These are phyloP conservation scores for Erinaceus europaeus DNA, from an alignment of 2,113 vertebrate genomes.

Conservation along the genomic window DNA sequence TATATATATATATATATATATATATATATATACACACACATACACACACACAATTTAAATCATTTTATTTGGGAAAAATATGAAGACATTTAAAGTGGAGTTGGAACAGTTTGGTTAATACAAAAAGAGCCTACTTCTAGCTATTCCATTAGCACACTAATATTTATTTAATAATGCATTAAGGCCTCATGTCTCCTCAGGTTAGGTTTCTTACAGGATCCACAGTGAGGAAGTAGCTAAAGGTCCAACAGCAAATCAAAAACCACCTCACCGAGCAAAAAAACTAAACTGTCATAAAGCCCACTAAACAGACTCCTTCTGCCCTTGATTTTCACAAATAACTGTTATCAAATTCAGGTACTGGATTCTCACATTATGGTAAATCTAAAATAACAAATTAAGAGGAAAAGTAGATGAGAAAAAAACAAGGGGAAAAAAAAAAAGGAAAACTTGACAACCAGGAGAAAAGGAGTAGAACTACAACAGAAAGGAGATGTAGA, in stretches of 20 bases:
- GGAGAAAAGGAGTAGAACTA: background rate
- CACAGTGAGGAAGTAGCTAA: background rate
- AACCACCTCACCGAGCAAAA: background rate
- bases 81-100: slow-evolving; percentile 19
- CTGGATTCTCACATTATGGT: background rate
- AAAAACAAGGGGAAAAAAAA: no score
- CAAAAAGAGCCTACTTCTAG: background rate
- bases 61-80: slow-evolving; percentile 43
- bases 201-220: background rate
- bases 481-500: background rate
- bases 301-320: background rate
- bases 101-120: slow-evolving; percentile 25
- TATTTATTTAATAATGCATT: slow-evolving; percentile 46
- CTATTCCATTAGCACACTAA: background rate
- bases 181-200: slow-evolving; percentile 1
- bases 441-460: no score
- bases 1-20: no score
- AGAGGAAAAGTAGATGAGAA: background rate
- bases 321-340: background rate
- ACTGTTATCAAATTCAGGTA: background rate
- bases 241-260: background rate
- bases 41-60: background rate
- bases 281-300: background rate
- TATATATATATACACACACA: no score
- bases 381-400: slow-evolving; percentile 14